Evolutionary conservation across 2,888 invertebrate genomes (phyloP).

Genomic region (Aplocera efformata): DNA sequence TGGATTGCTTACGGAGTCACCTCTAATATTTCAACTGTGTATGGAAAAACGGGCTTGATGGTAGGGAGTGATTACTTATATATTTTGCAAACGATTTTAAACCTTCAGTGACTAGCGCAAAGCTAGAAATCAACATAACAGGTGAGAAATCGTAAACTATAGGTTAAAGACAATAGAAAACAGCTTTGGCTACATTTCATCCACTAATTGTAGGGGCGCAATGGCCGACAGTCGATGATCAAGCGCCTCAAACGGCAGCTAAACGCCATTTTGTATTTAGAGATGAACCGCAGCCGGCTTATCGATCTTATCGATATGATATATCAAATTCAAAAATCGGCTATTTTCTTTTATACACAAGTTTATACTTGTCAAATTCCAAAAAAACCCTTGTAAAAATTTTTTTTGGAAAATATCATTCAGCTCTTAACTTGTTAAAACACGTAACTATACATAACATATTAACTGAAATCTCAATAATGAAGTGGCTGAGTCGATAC

Average conservation of each 20-base stretch:
- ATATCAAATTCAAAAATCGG: background rate
- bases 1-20: conserved; percentile 36
- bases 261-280: conserved; percentile 54
- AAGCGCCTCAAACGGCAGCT: conserved; percentile 56
- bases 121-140: conserved; percentile 1
- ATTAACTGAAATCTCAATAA: no score
- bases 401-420: no score
- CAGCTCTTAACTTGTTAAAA: no score
- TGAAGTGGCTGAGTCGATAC: no score
- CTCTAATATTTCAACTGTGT: conserved; percentile 30
- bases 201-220: conserved; percentile 60
- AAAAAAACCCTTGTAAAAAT: no score
- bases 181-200: conserved; percentile 58
- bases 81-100: conserved; percentile 1
- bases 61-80: conserved; percentile 21
- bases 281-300: conserved; percentile 8
- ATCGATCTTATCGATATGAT: conserved; percentile 15
- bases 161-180: conserved; percentile 52
- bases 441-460: background rate
- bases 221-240: conserved; percentile 46
- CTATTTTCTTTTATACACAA: no score
- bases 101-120: background rate
- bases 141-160: conserved; percentile 35
- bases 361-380: no score
- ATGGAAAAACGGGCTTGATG: conserved; percentile 17